Evolutionary conservation across 1,140 invertebrate species (phyloP).

Genomic region (Drosophila asahinai): DNA sequence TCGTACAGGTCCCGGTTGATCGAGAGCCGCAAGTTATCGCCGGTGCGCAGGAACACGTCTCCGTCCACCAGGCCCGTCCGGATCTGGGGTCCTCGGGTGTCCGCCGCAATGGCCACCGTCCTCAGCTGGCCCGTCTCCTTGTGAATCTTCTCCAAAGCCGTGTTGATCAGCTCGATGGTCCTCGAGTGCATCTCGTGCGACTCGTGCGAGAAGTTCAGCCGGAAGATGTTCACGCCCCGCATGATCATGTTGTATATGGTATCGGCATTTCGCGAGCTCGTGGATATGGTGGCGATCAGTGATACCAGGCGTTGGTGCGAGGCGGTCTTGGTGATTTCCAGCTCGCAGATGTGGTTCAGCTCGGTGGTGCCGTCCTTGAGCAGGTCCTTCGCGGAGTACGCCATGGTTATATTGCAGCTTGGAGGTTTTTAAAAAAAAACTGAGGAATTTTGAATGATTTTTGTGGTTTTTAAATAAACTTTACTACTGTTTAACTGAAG

Average conservation of each 20-base stretch:
- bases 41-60: slow-evolving; percentile 91
- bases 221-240: slow-evolving; percentile 98
- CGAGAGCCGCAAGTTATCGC: slow-evolving; percentile 93
- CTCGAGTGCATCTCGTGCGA: slow-evolving; percentile 97
- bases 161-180: slow-evolving; percentile 94
- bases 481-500: background rate
- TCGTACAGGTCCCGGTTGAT: slow-evolving; percentile 93
- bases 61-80: slow-evolving; percentile 96
- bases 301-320: slow-evolving; percentile 94
- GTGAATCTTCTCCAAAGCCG: slow-evolving; percentile 92
- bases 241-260: slow-evolving; percentile 97
- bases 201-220: slow-evolving; percentile 98
- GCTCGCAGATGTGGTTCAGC: slow-evolving; percentile 95
- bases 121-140: slow-evolving; percentile 88
- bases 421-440: background rate
- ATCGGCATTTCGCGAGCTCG: slow-evolving; percentile 92
- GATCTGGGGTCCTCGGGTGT: slow-evolving; percentile 99
- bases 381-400: slow-evolving; percentile 29
- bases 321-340: slow-evolving; percentile 95
- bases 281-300: slow-evolving; percentile 99
- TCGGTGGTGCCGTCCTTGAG: slow-evolving; percentile 87
- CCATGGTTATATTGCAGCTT: slow-evolving; percentile 24
- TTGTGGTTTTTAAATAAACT: background rate
- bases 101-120: slow-evolving; percentile 90
- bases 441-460: background rate